Conservation (phyloP, 2,113 vertebrate species). For the Callipepla squamata region DNA sequence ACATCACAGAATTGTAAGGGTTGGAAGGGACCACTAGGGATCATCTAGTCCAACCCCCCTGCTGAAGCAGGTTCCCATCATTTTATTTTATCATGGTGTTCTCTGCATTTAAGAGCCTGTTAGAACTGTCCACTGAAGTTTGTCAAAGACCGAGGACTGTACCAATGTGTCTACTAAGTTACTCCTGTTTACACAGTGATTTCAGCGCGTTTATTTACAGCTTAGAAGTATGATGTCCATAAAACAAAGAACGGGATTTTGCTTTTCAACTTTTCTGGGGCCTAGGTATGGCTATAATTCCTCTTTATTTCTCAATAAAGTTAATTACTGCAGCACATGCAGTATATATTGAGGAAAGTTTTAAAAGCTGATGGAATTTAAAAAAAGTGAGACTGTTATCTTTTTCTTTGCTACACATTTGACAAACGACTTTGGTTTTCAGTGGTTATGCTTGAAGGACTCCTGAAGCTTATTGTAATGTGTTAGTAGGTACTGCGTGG, state of each 20-base stretch:
- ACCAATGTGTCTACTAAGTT: not conserved
- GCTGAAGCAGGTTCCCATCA: not conserved
- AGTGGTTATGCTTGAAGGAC: not conserved
- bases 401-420: conserved; percentile 7
- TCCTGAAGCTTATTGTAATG: not conserved
- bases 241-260: not conserved
- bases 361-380: conserved; percentile 3
- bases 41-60: too few species aligned
- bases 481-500: not conserved
- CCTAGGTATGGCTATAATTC: not conserved
- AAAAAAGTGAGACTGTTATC: not conserved
- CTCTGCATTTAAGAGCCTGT: not conserved
- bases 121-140: not conserved
- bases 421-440: not conserved
- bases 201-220: not conserved
- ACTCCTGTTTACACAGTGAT: not conserved
- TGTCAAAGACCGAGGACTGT: not conserved
- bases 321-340: not conserved
- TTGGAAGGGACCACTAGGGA: too few species aligned
- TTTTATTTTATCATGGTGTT: not conserved
- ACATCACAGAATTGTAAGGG: too few species aligned
- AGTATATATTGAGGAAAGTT: not conserved
- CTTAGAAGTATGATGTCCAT: not conserved
- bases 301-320: not conserved
- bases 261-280: not conserved